These are phyloP conservation scores for Lasioglossum marginatum DNA, from an alignment of 2,888 invertebrate species.

Conservation along the genomic window DNA sequence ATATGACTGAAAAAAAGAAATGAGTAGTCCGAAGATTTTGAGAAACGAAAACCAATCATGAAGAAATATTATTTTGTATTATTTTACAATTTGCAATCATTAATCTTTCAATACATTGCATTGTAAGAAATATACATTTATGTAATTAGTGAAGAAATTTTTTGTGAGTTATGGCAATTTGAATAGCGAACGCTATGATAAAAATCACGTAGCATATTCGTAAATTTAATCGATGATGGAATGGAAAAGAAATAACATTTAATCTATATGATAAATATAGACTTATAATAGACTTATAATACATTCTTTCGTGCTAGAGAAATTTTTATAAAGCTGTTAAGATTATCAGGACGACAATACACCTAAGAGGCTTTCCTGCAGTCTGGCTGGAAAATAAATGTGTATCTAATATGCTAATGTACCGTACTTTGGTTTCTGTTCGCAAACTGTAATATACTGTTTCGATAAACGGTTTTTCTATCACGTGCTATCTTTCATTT, in stretches of 20 bases:
- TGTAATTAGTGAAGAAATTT: conserved; percentile 27
- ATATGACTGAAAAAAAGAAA: neutral
- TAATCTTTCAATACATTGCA: conserved; percentile 19
- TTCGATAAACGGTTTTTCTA: conserved; percentile 68
- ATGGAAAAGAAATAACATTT: neutral
- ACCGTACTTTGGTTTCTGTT: conserved; percentile 62
- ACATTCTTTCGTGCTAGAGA: conserved; percentile 29
- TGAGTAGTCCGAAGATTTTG: neutral
- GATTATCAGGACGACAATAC: conserved; percentile 50
- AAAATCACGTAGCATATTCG: neutral
- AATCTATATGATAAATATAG: neutral
- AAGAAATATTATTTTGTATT: conserved; percentile 19
- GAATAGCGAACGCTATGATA: neutral
- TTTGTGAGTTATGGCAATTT: conserved; percentile 3
- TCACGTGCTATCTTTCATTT: conserved; percentile 62
- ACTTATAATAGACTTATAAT: conserved; percentile 8
- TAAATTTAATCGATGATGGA: neutral
- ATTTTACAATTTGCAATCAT: neutral
- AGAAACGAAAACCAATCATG: neutral
- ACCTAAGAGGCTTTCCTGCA: conserved; percentile 40
- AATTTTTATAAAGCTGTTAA: conserved; percentile 33
- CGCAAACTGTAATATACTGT: conserved; percentile 65
- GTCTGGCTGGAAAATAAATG: conserved; percentile 40
- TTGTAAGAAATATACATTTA: conserved; percentile 36
- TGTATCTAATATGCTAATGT: conserved; percentile 61